Evolutionary conservation across 2,888 invertebrate species (phyloP), one percentile per base, ranked within the genome.

Genomic region (Agrotis segetum): DNA sequence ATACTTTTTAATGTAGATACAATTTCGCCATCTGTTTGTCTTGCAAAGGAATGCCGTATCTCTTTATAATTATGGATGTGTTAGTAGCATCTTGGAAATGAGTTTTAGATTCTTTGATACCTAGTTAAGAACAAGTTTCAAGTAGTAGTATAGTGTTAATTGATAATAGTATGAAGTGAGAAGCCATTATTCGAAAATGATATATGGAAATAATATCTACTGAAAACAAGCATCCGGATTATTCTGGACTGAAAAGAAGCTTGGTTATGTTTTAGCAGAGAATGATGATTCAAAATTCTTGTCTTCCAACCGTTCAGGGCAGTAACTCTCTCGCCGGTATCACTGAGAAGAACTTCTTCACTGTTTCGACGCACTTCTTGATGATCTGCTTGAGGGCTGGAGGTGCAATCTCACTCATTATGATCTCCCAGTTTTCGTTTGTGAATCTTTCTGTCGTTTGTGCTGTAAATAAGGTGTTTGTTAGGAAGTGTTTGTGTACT

Each of bases 341-440:
- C 6, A 81, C 85, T 1, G 68, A 78, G 89, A 92, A 96, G 85
- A 96, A 91, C 62, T 88, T 89, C 79, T 92, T 87, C 63, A 95
- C 94, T 68, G 92, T 92, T 2, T 90, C 91, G 21, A 96, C 84
- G 81, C 96, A 96, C 50, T 88, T 92, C 75, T 85, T 83, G 81
- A 96, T 94, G 81, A 96, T 92, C 75, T 93, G 90, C 63, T 94
- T 91, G 78, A 96, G 87, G 52, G 95, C 95, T 0, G 94, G 92
- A 2, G 96, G 95, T 0, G 96, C 96, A 50, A 96, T 94, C 84
- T 96, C 96, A 58, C 89, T 88, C 93, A 96, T 96, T 71, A 96
- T 96, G 5, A 95, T 84, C 71, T 88, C 88, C 96, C 96, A 96
- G 87, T 94, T 96, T 61, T 95, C 93, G 85, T 96, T 96, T n/a